Conservation (phyloP, 2,888 invertebrate species). For the Tenodera sinensis region DNA sequence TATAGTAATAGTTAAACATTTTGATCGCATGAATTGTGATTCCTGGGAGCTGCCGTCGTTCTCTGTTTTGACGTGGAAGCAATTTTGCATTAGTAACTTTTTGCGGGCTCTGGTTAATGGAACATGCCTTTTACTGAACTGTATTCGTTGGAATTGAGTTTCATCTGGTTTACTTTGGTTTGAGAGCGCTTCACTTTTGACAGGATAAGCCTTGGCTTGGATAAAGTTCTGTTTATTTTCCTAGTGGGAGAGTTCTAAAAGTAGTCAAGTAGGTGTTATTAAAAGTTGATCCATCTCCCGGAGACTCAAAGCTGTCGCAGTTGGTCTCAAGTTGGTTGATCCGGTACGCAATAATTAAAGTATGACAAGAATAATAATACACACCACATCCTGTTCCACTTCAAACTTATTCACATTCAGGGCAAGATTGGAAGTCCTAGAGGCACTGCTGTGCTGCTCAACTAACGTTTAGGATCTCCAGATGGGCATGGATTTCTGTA, state of each 20-base stretch:
- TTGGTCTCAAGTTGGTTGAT: not conserved
- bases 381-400: not conserved
- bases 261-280: not conserved
- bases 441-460: too few relatives aligned
- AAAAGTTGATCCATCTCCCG: not conserved
- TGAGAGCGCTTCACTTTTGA: not conserved
- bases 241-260: not conserved
- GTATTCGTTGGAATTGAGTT: not conserved
- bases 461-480: too few relatives aligned
- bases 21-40: too few relatives aligned
- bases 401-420: not conserved
- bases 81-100: not conserved
- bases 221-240: not conserved
- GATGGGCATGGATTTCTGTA: too few relatives aligned
- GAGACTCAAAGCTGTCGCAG: not conserved
- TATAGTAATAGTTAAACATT: too few relatives aligned
- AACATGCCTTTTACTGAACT: not conserved
- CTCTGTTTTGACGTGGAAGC: not conserved
- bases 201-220: not conserved
- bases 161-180: not conserved
- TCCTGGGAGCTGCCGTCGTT: not conserved
- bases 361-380: not conserved
- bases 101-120: not conserved
- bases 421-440: not conserved
- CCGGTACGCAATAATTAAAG: not conserved